A percentile compares a stretch with the other conserved stretches of the same genome.
Conservation (phyloP, 2,113 vertebrate species). For the Galbula dea region DNA sequence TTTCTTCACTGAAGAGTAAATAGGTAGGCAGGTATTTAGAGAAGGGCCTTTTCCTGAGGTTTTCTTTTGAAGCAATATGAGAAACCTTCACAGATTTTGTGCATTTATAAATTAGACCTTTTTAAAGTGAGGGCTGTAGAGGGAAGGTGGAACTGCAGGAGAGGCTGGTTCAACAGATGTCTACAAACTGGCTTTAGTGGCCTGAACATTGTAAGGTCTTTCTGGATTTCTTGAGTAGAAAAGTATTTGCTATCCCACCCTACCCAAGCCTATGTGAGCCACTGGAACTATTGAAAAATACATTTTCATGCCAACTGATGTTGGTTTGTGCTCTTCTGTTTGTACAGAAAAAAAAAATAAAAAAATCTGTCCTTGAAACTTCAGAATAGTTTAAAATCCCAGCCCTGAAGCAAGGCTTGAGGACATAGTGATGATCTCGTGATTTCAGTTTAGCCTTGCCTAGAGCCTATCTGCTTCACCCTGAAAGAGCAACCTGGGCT, state of each 20-base stretch:
- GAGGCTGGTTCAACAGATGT: background rate
- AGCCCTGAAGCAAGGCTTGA: background rate
- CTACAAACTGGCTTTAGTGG: background rate
- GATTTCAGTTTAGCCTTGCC: background rate
- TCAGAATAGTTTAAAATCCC: background rate
- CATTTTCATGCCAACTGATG: background rate
- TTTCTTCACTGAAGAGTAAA: background rate
- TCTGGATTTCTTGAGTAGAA: background rate
- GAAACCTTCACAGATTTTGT: background rate
- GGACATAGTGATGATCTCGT: background rate
- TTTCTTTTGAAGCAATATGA: background rate
- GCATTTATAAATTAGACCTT: background rate
- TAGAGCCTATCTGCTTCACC: background rate
- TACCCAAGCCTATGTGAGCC: background rate
- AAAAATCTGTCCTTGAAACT: background rate
- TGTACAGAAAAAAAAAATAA: background rate
- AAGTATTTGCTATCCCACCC: background rate
- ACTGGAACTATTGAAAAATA: background rate
- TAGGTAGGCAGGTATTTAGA: background rate
- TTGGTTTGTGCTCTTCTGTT: background rate
- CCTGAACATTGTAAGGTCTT: background rate
- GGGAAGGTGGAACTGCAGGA: rapidly evolving
- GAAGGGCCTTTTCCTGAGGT: background rate
- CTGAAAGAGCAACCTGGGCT: background rate
- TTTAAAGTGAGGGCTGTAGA: background rate